Base-by-base conservation (phyloP, 2,113 vertebrate species). In the Menidia beryllina region DNA sequence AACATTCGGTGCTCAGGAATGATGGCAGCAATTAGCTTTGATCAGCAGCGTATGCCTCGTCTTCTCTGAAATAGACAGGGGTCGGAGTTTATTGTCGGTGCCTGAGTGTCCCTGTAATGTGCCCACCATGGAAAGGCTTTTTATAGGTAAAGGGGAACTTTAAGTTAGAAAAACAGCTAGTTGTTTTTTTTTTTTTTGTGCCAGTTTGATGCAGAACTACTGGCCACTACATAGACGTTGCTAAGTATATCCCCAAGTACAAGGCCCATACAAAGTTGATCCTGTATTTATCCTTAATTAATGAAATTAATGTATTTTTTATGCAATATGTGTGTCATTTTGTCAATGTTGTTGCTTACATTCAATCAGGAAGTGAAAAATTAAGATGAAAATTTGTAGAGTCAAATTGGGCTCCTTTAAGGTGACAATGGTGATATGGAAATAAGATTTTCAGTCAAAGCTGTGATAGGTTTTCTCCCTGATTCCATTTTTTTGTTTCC, bases 21-120 rank as follows among this genome's bases (percentile, higher is more conserved):
- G 43, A 82, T 83, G 75, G 73, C 56, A 4, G 55, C 67, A 75
- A 74, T 87, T 84, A 87, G 62, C 76, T 75, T 36, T 38, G 47
- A 79, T 73, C 66, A 60, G 69, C 17, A 5, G 55, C 27, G 52
- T 59, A 45, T 38, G 48, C 62, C 72, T 59, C 47, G 53, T 27
- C 53, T 49, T 61, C 27, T 15, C 45, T 62, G 56, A 76, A 43
- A 63, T 49, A 49, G 47, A 66, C 43, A 27, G 26, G 30, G 50
- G 49, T 62, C 25, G 5, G 12, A 47, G 43, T 17, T 27, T 43
- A 38, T 25, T 70, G 34, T 59, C 7, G 17, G 39, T n/a, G 20
- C 10, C 56, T 48, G 34, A 41, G 34, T 39, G n/a, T 13, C 30
- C 24, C 43, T 56, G 17, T 62, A 17, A 38, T 47, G 13, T 39